These are phyloP conservation scores for Lemur catta DNA, from an alignment of 2,797 vertebrate genomes.

Conservation along the genomic window DNA sequence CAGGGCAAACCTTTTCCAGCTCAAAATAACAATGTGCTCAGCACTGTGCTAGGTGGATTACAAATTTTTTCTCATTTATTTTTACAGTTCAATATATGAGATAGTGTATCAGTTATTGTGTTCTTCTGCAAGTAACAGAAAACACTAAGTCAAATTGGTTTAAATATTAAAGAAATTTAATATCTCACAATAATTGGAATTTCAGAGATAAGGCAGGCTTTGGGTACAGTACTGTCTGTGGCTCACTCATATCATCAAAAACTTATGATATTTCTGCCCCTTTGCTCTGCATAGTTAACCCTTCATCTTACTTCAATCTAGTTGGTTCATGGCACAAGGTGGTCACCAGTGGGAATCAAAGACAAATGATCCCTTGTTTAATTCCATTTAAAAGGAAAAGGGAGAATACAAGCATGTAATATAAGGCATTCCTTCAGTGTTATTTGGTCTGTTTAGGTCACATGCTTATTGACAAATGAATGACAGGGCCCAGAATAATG, in stretches of 20 bases:
- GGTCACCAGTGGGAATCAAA: neutral
- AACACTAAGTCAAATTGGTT: slow-evolving; percentile 70
- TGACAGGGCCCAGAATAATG: neutral
- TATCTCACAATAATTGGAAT: slow-evolving; percentile 77
- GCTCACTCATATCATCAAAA: neutral
- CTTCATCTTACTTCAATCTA: neutral
- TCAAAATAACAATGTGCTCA: slow-evolving; percentile 31
- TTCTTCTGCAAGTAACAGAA: slow-evolving; percentile 69
- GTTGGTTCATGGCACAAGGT: neutral
- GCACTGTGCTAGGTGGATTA: slow-evolving; percentile 5
- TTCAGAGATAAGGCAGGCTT: slow-evolving; percentile 68
- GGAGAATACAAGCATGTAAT: neutral
- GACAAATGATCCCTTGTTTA: neutral
- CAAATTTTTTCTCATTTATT: slow-evolving; percentile 72
- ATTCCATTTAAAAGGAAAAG: neutral
- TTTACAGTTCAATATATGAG: slow-evolving; percentile 73
- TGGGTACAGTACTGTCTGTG: slow-evolving; percentile 31
- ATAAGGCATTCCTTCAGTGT: neutral
- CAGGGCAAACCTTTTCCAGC: neutral
- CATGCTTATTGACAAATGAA: neutral
- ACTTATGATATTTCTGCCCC: neutral
- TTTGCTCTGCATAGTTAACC: slow-evolving; percentile 50
- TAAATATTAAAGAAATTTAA: slow-evolving; percentile 78
- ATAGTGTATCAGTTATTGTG: slow-evolving; percentile 75
- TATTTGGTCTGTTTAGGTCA: neutral